Conservation (phyloP, 2,797 vertebrate species). For the Orientallactaga sibirica region DNA sequence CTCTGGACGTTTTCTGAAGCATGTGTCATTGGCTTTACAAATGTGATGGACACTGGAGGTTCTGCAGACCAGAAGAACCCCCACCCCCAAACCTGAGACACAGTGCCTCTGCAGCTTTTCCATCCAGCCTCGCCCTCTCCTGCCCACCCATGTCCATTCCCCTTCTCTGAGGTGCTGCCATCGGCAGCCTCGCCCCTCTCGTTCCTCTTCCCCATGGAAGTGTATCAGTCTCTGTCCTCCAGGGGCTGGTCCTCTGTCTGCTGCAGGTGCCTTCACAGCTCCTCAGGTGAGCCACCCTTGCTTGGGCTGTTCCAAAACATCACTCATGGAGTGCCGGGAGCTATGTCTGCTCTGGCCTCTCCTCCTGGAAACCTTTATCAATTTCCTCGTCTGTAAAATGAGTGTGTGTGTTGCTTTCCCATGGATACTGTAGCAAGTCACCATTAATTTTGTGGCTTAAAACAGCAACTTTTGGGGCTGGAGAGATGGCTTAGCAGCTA, state of each 20-base stretch:
- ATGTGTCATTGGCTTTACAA: slow-evolving; percentile 2
- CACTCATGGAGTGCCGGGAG: neutral
- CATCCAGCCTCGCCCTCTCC: neutral
- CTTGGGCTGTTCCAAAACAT: neutral
- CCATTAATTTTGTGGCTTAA: neutral
- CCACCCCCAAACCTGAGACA: neutral
- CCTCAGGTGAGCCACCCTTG: neutral
- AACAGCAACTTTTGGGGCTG: too few species aligned
- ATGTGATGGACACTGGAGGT: neutral
- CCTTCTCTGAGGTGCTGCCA: neutral
- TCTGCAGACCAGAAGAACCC: neutral
- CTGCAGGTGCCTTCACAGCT: neutral
- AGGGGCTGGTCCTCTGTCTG: neutral
- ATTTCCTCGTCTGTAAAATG: neutral
- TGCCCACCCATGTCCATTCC: neutral
- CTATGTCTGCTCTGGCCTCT: neutral
- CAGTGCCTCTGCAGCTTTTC: neutral
- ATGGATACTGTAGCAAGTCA: neutral
- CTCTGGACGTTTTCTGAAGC: slow-evolving; percentile 10
- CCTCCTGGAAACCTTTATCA: neutral
- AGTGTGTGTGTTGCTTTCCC: neutral
- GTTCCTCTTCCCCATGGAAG: neutral
- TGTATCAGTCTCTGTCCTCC: neutral
- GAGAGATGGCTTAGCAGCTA: too few species aligned
- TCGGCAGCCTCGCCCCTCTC: neutral